Percentiles rank a stretch among this genome's conserved stretches.
Evolutionary conservation across 2,113 vertebrate species (phyloP).

Genomic region (Saimiri boliviensis): DNA sequence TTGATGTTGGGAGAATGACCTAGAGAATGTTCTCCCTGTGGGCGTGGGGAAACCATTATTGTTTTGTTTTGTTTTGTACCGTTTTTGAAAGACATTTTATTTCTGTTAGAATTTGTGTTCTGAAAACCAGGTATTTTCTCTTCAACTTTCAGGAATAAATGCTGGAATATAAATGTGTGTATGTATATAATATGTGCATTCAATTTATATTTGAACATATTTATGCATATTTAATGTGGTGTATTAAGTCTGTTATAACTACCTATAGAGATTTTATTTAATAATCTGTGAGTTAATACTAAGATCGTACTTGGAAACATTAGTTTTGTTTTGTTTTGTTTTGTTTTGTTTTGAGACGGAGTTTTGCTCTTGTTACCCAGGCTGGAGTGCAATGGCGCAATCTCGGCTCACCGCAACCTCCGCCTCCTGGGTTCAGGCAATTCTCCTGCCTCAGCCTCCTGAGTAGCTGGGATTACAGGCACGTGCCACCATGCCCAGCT

Average conservation of each 20-base stretch:
- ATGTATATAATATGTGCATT: not conserved
- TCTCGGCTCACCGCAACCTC: too few species aligned
- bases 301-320: not conserved
- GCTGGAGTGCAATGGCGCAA: too few species aligned
- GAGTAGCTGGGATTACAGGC: too few species aligned
- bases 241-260: not conserved
- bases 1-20: not conserved
- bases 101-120: not conserved
- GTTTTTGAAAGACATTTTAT: constrained; percentile 16
- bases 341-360: too few species aligned
- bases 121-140: constrained; percentile 58
- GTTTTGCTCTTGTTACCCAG: too few species aligned
- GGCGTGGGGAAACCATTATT: not conserved
- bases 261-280: not conserved
- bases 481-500: too few species aligned
- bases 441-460: too few species aligned
- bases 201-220: not conserved
- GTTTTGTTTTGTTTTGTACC: not conserved
- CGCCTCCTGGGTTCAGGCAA: too few species aligned
- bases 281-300: not conserved
- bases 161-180: constrained; percentile 5
- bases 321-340: too few species aligned
- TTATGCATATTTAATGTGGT: not conserved
- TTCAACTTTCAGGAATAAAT: constrained; percentile 62
- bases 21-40: not conserved